These are phyloP conservation scores for Sceloporus tristichus DNA, from an alignment of 2,113 vertebrate genomes.

Conservation along the genomic window DNA sequence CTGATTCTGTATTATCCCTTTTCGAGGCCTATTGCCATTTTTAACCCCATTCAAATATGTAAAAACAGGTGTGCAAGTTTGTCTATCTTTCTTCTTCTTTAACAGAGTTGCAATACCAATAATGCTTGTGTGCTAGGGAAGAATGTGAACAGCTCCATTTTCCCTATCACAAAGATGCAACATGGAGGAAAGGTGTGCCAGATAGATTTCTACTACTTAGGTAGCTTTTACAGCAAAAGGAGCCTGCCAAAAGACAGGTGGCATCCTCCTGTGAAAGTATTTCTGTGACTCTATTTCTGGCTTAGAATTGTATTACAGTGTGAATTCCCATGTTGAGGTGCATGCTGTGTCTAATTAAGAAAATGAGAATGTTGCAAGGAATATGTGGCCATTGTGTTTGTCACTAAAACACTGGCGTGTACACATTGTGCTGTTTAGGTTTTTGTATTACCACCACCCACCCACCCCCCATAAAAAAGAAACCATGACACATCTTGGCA, in stretches of 20 bases:
- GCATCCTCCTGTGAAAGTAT: neutral
- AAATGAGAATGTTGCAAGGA: neutral
- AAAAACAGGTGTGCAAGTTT: neutral
- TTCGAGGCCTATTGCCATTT: neutral
- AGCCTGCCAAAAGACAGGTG: neutral
- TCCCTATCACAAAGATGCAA: neutral
- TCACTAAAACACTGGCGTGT: constrained; percentile 28
- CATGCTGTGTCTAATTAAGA: neutral
- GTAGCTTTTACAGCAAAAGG: neutral
- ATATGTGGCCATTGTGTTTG: neutral
- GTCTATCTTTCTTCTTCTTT: neutral
- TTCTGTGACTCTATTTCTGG: neutral
- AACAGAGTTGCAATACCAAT: neutral
- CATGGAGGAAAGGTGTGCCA: neutral
- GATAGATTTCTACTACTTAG: neutral
- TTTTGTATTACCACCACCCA: neutral
- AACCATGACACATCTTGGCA: neutral
- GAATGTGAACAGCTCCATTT: neutral
- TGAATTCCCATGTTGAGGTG: neutral
- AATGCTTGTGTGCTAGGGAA: neutral
- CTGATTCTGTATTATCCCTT: neutral
- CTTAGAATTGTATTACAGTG: neutral
- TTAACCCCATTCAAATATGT: neutral
- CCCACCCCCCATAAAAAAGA: constrained; percentile 15
- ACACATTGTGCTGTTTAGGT: constrained; percentile 30